Conservation (phyloP, 35 echinoderm and acorn worm species). For the Nesometra sesokonis region DNA sequence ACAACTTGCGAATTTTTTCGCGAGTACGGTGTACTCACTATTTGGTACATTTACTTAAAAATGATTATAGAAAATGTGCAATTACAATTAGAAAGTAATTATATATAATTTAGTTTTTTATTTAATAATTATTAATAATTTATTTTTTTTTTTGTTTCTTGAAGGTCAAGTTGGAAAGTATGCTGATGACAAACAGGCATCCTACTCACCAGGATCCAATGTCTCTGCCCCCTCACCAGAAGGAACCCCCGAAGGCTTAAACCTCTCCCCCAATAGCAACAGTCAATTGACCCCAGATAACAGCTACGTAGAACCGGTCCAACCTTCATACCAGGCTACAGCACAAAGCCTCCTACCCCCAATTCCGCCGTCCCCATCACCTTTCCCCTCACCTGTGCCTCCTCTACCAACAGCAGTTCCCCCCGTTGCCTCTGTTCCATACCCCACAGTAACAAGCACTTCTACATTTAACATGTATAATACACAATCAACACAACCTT, state of each 20-base stretch:
- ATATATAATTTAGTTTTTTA: too few species aligned
- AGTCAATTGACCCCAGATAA: too few species aligned
- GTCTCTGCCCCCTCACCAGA: slow-evolving; percentile 37
- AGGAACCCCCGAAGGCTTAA: slow-evolving; percentile 28
- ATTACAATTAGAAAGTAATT: too few species aligned
- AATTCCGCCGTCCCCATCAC: not conserved
- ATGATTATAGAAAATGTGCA: too few species aligned
- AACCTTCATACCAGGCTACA: not conserved
- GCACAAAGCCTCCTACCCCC: not conserved
- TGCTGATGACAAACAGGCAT: not conserved
- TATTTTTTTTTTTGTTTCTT: not conserved
- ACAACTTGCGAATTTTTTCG: too few species aligned
- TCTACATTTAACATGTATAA: not conserved
- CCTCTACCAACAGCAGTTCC: not conserved
- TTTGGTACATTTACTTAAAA: too few species aligned
- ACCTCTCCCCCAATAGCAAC: not conserved
- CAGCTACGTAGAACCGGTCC: not conserved
- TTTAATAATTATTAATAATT: too few species aligned
- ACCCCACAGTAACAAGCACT: not conserved
- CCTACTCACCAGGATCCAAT: slow-evolving; percentile 30
- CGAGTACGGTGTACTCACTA: too few species aligned
- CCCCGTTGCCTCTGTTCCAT: not conserved
- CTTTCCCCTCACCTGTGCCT: not conserved
- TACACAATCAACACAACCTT: not conserved
- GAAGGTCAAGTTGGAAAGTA: not conserved